Conservation (phyloP, 2,797 vertebrate genomes). For the Tragelaphus eurycerus region DNA sequence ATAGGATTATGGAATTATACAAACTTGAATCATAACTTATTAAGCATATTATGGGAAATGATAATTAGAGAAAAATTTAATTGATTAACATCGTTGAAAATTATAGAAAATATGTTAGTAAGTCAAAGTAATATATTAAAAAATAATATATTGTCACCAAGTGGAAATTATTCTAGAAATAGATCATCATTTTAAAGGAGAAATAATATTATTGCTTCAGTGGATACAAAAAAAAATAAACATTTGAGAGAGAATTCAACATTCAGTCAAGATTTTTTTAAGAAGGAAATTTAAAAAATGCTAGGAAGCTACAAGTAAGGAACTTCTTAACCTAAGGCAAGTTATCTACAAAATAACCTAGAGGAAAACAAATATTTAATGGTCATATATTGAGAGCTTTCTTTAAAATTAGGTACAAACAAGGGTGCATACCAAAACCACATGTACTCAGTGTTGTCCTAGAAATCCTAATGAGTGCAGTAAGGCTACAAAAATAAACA, state of each 20-base stretch:
- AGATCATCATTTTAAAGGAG: background rate
- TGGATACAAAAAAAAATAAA: background rate
- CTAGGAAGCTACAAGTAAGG: background rate
- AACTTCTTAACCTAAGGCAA: background rate
- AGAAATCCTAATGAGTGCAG: background rate
- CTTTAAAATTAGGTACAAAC: background rate
- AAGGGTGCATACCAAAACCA: background rate
- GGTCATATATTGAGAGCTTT: background rate
- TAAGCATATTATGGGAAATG: background rate
- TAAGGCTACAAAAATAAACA: background rate
- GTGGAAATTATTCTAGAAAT: background rate
- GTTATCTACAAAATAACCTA: background rate
- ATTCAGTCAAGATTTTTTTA: background rate
- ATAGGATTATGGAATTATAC: background rate
- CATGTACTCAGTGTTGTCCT: background rate
- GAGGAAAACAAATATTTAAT: background rate
- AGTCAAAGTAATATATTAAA: background rate
- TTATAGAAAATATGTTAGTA: background rate
- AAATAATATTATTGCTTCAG: background rate
- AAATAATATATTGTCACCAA: background rate
- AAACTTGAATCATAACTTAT: background rate
- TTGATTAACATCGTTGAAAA: background rate
- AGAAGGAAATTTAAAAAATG: background rate
- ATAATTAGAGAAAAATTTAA: background rate
- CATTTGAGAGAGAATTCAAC: background rate